These are phyloP conservation scores for Phoeniculus purpureus DNA, from an alignment of 2,797 vertebrate species.

Conservation along the genomic window DNA sequence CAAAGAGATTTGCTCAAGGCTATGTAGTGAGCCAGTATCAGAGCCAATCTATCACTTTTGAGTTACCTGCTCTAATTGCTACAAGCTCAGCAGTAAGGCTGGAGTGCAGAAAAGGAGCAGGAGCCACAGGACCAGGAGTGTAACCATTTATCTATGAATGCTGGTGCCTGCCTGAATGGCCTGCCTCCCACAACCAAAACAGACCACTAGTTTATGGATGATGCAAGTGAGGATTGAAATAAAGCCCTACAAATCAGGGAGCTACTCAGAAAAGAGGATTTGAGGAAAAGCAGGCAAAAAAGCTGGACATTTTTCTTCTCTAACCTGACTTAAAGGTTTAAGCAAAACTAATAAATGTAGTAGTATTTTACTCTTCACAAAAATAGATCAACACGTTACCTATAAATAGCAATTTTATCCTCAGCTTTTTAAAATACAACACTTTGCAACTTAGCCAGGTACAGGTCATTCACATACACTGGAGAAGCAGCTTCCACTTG, in stretches of 20 bases:
- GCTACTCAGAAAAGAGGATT: conserved; percentile 29
- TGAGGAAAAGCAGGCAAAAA: background rate
- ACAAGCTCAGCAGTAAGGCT: background rate
- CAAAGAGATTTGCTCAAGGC: conserved; percentile 39
- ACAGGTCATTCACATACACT: background rate
- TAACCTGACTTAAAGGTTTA: background rate
- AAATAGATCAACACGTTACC: background rate
- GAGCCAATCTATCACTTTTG: background rate
- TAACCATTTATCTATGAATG: background rate
- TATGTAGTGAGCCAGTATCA: background rate
- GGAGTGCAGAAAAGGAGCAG: background rate
- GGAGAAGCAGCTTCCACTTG: background rate
- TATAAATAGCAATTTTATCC: background rate
- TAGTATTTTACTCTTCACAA: background rate
- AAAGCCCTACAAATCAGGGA: conserved; percentile 25
- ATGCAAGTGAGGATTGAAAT: conserved; percentile 37
- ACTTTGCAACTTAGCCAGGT: background rate
- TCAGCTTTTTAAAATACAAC: background rate
- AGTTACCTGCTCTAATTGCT: conserved; percentile 10
- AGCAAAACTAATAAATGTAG: background rate
- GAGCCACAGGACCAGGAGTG: background rate
- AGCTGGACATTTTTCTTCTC: background rate
- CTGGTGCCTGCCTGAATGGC: background rate
- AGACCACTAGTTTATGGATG: background rate
- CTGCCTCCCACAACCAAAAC: background rate